Evolutionary conservation across 2,113 vertebrate genomes (phyloP).

Genomic region (Blennius ocellaris): DNA sequence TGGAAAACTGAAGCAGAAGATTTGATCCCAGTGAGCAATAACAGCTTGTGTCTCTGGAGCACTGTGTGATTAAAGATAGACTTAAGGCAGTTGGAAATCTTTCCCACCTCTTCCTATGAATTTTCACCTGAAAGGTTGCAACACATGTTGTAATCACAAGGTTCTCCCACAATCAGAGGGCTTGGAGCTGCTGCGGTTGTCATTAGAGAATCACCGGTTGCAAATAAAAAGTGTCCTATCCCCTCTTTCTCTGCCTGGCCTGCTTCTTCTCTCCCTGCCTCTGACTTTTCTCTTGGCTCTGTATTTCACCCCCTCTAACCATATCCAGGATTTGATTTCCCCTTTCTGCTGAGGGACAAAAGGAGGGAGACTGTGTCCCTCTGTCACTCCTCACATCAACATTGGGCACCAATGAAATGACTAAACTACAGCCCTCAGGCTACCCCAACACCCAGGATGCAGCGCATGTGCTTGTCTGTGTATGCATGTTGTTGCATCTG

Average conservation of each 20-base stretch:
- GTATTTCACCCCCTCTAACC: constrained; percentile 16
- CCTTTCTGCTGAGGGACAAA: constrained; percentile 23
- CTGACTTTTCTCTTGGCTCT: neutral
- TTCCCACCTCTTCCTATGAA: neutral
- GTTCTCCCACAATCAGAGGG: neutral
- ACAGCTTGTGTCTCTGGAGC: too few relatives aligned
- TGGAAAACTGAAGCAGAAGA: too few relatives aligned
- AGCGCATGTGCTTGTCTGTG: constrained; percentile 12
- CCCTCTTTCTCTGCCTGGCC: neutral
- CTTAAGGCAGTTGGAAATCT: neutral
- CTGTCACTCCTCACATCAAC: constrained; percentile 32
- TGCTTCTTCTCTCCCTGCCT: neutral
- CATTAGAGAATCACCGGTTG: constrained; percentile 10
- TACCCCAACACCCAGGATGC: constrained; percentile 4
- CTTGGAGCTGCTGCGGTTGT: neutral
- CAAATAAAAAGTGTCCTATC: neutral
- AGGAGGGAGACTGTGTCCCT: constrained; percentile 22
- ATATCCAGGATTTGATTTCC: constrained; percentile 6
- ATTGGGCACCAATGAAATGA: constrained; percentile 32
- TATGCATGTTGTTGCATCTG: neutral
- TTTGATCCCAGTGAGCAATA: too few relatives aligned
- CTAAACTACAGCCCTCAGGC: constrained; percentile 42
- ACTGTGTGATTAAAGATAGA: too few relatives aligned
- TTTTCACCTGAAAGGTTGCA: constrained; percentile 3
- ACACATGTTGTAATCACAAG: constrained; percentile 24